Evolutionary conservation across 2,888 invertebrate species (phyloP).

Genomic region (Drosophila lutescens): DNA sequence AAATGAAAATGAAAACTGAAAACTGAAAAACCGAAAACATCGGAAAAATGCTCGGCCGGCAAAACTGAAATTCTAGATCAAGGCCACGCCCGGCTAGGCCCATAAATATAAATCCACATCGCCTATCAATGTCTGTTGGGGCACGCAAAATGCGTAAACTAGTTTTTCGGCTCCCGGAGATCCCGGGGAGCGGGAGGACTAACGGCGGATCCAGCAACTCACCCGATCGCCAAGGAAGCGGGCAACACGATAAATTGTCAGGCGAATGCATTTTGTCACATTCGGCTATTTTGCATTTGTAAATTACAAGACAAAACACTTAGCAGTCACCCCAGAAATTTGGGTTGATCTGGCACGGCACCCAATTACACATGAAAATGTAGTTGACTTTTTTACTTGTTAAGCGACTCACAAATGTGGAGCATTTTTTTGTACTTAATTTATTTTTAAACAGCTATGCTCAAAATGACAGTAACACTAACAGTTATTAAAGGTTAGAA

Average conservation of each 20-base stretch:
- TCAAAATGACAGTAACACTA: not conserved
- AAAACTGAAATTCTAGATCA: conserved; percentile 79
- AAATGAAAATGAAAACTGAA: conserved; percentile 64
- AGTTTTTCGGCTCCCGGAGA: conserved; percentile 34
- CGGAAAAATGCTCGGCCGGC: conserved; percentile 55
- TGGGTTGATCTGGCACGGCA: conserved; percentile 32
- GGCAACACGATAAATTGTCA: conserved; percentile 65
- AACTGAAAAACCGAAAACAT: conserved; percentile 25
- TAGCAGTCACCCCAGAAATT: conserved; percentile 56
- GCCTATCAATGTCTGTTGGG: conserved; percentile 39
- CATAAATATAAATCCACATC: conserved; percentile 23
- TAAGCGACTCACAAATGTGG: conserved; percentile 12
- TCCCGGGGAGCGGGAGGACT: conserved; percentile 35
- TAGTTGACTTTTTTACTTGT: conserved; percentile 24
- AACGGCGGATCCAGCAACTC: conserved; percentile 43
- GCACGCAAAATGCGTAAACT: conserved; percentile 68
- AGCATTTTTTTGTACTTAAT: conserved; percentile 11
- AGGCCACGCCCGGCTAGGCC: conserved; percentile 63
- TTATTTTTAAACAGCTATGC: not conserved
- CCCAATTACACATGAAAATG: conserved; percentile 43
- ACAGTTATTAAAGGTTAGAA: too few species aligned
- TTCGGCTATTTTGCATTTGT: conserved; percentile 67
- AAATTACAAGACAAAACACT: conserved; percentile 76
- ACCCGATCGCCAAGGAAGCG: conserved; percentile 65
- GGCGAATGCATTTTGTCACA: conserved; percentile 71